phyloP scores from a whole-genome alignment of 1,140 invertebrate species.

The Drosophila simulans region DNA sequence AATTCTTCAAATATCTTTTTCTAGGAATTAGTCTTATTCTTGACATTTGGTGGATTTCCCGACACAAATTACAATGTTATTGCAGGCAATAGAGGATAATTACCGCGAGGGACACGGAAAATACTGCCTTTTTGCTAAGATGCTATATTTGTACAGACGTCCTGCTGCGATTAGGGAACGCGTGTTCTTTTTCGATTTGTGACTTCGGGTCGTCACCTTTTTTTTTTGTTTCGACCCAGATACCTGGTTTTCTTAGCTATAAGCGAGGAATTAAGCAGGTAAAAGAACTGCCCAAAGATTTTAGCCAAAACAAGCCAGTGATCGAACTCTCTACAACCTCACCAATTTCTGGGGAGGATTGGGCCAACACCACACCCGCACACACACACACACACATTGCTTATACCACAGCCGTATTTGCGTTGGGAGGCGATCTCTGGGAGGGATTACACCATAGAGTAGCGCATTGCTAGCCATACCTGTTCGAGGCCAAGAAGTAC shows the following conservation, averaged over 20 bases:
- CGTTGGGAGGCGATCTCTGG: not conserved
- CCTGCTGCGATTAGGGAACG: slow-evolving; percentile 12
- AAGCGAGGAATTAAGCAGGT: slow-evolving; percentile 9
- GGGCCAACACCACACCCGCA: slow-evolving; percentile 5
- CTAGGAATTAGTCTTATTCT: slow-evolving; percentile 9
- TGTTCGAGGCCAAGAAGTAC: slow-evolving; percentile 99
- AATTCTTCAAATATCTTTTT: slow-evolving; percentile 4
- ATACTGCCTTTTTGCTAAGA: slow-evolving; percentile 2
- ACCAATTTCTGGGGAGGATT: slow-evolving; percentile 9
- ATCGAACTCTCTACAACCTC: not conserved
- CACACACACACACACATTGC: slow-evolving; percentile 23
- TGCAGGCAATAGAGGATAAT: slow-evolving; percentile 15
- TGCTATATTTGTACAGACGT: slow-evolving; percentile 11
- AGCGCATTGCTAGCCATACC: slow-evolving; percentile 85
- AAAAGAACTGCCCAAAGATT: not conserved
- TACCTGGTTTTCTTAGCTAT: slow-evolving; percentile 14
- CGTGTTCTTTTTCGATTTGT: slow-evolving; percentile 9
- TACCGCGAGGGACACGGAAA: slow-evolving; percentile 3
- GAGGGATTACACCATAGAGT: slow-evolving; percentile 18
- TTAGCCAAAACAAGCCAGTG: not conserved
- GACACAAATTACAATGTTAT: slow-evolving; percentile 20
- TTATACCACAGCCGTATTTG: slow-evolving; percentile 9
- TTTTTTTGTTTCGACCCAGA: slow-evolving; percentile 8
- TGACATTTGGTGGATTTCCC: slow-evolving; percentile 29
- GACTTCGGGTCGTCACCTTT: slow-evolving; percentile 15